phyloP scores from a whole-genome alignment of 2,888 invertebrate genomes.

The Hecatera dysodea region DNA sequence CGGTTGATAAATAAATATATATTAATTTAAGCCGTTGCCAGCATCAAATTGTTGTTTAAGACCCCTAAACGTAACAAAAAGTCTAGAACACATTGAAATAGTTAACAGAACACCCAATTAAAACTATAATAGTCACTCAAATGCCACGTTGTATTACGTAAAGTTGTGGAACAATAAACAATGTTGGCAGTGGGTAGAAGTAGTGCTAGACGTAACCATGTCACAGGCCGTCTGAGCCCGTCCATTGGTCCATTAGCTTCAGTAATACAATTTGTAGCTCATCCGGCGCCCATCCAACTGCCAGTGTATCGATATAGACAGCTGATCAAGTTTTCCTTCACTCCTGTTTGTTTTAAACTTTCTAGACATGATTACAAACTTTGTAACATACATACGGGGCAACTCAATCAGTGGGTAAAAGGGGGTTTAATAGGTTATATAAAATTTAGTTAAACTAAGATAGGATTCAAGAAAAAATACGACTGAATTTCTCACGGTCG shows the following conservation, averaged over 20 bases:
- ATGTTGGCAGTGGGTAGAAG: neutral
- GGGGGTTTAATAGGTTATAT: constrained; percentile 10
- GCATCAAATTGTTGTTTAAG: neutral
- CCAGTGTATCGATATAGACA: constrained; percentile 21
- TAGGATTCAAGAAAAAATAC: neutral
- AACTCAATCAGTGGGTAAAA: constrained; percentile 24
- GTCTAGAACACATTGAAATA: neutral
- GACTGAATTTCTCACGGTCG: too few relatives aligned
- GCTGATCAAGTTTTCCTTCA: constrained; percentile 29
- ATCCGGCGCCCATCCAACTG: constrained; percentile 23
- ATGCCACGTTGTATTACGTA: neutral
- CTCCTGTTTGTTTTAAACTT: constrained; percentile 37
- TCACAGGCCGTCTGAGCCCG: constrained; percentile 19
- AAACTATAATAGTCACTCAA: neutral
- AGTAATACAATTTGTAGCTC: constrained; percentile 43
- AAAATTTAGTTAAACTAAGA: neutral
- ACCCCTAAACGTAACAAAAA: neutral
- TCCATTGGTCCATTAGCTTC: constrained; percentile 39
- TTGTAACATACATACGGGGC: constrained; percentile 1
- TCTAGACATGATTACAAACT: constrained; percentile 37
- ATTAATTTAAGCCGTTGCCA: neutral
- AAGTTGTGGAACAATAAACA: neutral
- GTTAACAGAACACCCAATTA: neutral
- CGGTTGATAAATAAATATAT: neutral
- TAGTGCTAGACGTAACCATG: constrained; percentile 17